Evolutionary conservation across 2,113 vertebrate genomes (phyloP).

Genomic region (Anguilla rostrata): DNA sequence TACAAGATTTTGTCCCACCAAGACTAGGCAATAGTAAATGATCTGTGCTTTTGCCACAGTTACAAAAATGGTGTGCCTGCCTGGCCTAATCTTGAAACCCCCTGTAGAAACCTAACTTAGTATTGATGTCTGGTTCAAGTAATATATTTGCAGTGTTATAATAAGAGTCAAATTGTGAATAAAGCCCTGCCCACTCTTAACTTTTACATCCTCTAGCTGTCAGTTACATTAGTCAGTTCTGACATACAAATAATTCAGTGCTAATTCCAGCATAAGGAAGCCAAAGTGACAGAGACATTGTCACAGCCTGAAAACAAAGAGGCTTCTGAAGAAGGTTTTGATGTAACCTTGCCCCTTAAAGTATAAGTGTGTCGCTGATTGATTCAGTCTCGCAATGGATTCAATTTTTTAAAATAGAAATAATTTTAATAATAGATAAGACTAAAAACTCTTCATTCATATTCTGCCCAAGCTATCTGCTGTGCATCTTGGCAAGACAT

Average conservation of each 20-base stretch:
- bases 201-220: too few relatives aligned
- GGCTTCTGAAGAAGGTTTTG: not conserved
- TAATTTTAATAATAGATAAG: slow-evolving; percentile 32
- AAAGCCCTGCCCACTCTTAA: too few relatives aligned
- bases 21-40: too few relatives aligned
- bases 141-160: too few relatives aligned
- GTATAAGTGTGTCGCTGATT: slow-evolving; percentile 3
- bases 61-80: too few relatives aligned
- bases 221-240: too few relatives aligned
- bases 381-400: slow-evolving; percentile 14
- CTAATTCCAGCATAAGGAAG: not conserved
- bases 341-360: slow-evolving; percentile 15
- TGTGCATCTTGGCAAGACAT: slow-evolving; percentile 12
- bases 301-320: slow-evolving; percentile 14
- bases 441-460: slow-evolving; percentile 25
- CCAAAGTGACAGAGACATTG: slow-evolving; percentile 7
- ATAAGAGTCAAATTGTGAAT: too few relatives aligned
- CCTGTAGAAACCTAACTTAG: too few relatives aligned
- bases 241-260: not conserved
- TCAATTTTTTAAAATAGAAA: slow-evolving; percentile 9
- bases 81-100: too few relatives aligned
- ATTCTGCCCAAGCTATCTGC: slow-evolving; percentile 24
- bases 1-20: too few relatives aligned
- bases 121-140: too few relatives aligned
- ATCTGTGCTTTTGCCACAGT: too few relatives aligned